Evolutionary conservation across 2,797 vertebrate genomes (phyloP).

Genomic region (Neosalanx taihuensis): DNA sequence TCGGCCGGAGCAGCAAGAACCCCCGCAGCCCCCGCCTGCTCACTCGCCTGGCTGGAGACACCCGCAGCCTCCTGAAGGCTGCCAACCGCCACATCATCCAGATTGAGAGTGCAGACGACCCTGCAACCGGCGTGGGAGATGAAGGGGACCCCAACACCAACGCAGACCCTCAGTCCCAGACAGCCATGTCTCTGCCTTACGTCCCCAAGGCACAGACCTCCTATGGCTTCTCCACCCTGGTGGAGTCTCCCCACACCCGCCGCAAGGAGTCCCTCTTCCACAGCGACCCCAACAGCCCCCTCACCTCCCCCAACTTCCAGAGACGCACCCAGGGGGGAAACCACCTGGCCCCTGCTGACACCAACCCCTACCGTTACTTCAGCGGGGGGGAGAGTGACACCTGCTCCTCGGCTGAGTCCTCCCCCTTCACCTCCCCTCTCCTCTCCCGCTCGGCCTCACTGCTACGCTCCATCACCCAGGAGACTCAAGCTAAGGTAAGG

Average conservation of each 20-base stretch:
- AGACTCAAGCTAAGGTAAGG: slow-evolving; percentile 87
- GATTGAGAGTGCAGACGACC: slow-evolving; percentile 91
- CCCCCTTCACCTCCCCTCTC: slow-evolving; percentile 90
- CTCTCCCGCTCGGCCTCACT: slow-evolving; percentile 91
- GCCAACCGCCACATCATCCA: slow-evolving; percentile 93
- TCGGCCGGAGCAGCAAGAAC: slow-evolving; percentile 69
- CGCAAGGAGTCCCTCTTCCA: slow-evolving; percentile 96
- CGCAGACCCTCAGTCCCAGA: slow-evolving; percentile 87
- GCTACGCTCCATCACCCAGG: slow-evolving; percentile 88
- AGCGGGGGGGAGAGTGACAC: slow-evolving; percentile 96
- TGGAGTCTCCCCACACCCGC: slow-evolving; percentile 93
- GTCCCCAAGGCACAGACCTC: slow-evolving; percentile 96
- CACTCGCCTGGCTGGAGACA: slow-evolving; percentile 71
- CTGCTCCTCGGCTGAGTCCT: slow-evolving; percentile 92
- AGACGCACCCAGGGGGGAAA: slow-evolving; percentile 69
- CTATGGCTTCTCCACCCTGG: slow-evolving; percentile 89
- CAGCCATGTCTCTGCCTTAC: slow-evolving; percentile 89
- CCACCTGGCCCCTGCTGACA: slow-evolving; percentile 76
- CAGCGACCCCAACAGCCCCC: slow-evolving; percentile 86
- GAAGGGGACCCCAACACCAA: slow-evolving; percentile 70
- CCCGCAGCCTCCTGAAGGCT: slow-evolving; percentile 78
- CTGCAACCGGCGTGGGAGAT: slow-evolving; percentile 43
- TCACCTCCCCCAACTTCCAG: slow-evolving; percentile 84
- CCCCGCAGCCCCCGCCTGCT: slow-evolving; percentile 87
- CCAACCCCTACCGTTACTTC: slow-evolving; percentile 88